Evolutionary conservation across 2,113 vertebrate genomes (phyloP).

Genomic region (Nettapus auritus): DNA sequence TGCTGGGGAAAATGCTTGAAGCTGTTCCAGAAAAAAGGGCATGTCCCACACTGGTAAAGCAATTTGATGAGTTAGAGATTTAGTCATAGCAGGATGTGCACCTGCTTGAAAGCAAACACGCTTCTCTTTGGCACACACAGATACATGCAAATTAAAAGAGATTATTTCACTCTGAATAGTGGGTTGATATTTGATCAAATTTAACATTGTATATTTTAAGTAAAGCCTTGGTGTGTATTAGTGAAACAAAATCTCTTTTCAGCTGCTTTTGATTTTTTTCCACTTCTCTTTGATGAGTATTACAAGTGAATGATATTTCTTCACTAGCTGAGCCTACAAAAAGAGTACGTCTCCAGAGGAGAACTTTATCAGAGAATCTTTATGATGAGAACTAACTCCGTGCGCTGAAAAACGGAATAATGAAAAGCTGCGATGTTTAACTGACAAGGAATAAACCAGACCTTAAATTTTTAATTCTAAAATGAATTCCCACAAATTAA

Average conservation of each 20-base stretch:
- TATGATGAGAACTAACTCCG: conserved; percentile 31
- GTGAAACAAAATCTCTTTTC: conserved; percentile 54
- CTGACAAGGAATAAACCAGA: conserved; percentile 52
- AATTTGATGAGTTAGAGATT: conserved; percentile 78
- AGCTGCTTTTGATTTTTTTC: conserved; percentile 24
- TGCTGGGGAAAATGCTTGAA: conserved; percentile 68
- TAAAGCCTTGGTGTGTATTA: conserved; percentile 50
- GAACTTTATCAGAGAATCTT: conserved; percentile 57
- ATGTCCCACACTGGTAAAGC: conserved; percentile 72
- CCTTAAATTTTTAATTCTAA: conserved; percentile 36
- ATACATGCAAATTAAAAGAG: conserved; percentile 74
- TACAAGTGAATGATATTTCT: conserved; percentile 61
- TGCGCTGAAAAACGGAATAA: conserved; percentile 12
- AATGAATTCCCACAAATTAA: conserved; percentile 10
- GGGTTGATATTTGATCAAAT: conserved; percentile 71
- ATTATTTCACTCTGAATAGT: conserved; percentile 65
- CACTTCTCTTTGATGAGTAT: conserved; percentile 22
- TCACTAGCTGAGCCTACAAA: conserved; percentile 43
- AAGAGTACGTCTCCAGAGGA: conserved; percentile 40
- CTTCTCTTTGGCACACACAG: conserved; percentile 62
- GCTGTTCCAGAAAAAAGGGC: conserved; percentile 75
- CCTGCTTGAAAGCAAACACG: conserved; percentile 77
- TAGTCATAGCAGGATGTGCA: conserved; percentile 75
- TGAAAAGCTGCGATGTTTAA: conserved; percentile 27
- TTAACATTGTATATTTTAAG: conserved; percentile 61